phyloP scores from a whole-genome alignment of 2,888 invertebrate species.

The Argyresthia goedartella region DNA sequence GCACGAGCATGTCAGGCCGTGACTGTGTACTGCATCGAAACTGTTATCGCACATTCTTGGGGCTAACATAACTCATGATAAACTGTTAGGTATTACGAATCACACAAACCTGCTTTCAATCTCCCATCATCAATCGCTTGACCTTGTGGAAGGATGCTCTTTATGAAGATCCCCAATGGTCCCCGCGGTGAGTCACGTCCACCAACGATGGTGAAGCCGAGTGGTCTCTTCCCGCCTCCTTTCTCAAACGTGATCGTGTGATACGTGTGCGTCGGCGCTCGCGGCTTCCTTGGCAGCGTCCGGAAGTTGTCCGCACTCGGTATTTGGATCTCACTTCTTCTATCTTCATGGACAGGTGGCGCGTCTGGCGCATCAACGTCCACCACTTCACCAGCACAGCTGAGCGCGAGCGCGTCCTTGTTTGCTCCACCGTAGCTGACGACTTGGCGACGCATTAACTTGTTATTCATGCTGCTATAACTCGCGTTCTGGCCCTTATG shows the following conservation, averaged over 20 bases:
- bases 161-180: slow-evolving; percentile 87
- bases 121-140: slow-evolving; percentile 88
- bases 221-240: slow-evolving; percentile 84
- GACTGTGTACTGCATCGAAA: no score
- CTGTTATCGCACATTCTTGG: background rate
- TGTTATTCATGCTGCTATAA: slow-evolving; percentile 73
- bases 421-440: slow-evolving; percentile 67
- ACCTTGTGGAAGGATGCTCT: slow-evolving; percentile 85
- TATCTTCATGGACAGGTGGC: slow-evolving; percentile 36
- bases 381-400: slow-evolving; percentile 48
- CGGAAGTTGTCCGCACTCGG: slow-evolving; percentile 76
- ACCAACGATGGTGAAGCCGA: slow-evolving; percentile 92
- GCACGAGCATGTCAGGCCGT: background rate
- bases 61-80: background rate
- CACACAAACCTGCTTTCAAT: slow-evolving; percentile 78
- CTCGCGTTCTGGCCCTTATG: slow-evolving; percentile 73
- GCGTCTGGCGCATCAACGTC: slow-evolving; percentile 53
- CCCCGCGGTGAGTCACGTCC: slow-evolving; percentile 89
- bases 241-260: slow-evolving; percentile 83
- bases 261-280: slow-evolving; percentile 77
- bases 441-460: slow-evolving; percentile 67
- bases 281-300: slow-evolving; percentile 78
- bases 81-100: background rate
- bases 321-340: slow-evolving; percentile 47
- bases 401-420: slow-evolving; percentile 51